Percentiles rank a stretch among this genome's conserved stretches.
These are phyloP conservation scores for Drosophila diplacantha DNA, from an alignment of 2,888 invertebrate species.

Conservation along the genomic window DNA sequence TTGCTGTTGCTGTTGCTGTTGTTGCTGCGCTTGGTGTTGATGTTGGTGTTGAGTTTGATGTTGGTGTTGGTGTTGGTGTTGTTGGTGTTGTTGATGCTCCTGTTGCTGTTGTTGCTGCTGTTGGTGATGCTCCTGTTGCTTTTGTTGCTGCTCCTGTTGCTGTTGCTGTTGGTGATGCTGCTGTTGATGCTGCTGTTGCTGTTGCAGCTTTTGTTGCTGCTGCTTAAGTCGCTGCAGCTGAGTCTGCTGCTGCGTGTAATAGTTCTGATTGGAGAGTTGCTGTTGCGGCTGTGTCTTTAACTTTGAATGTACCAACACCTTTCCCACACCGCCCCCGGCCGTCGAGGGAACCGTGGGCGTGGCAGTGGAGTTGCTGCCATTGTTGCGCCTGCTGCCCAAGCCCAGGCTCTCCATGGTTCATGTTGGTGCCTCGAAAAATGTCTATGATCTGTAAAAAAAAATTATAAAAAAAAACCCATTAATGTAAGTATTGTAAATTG, in stretches of 20 bases:
- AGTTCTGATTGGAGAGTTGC: slow-evolving; percentile 63
- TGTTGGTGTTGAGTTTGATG: slow-evolving; percentile 38
- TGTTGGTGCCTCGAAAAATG: slow-evolving; percentile 57
- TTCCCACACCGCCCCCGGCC: slow-evolving; percentile 30
- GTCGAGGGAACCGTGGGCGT: slow-evolving; percentile 27
- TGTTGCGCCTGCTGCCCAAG: slow-evolving; percentile 75
- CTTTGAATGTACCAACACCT: slow-evolving; percentile 46
- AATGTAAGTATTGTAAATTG: no score
- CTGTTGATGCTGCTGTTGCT: slow-evolving; percentile 44
- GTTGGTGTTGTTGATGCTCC: slow-evolving; percentile 7
- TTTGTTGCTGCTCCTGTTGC: slow-evolving; percentile 59
- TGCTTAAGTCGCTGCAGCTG: slow-evolving; percentile 61
- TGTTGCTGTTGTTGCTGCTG: slow-evolving; percentile 50
- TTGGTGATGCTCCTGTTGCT: slow-evolving; percentile 59
- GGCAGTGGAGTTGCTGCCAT: slow-evolving; percentile 57
- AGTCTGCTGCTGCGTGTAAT: slow-evolving; percentile 62
- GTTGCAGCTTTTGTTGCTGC: slow-evolving; percentile 61
- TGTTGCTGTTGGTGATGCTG: slow-evolving; percentile 58
- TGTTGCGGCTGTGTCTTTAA: slow-evolving; percentile 54
- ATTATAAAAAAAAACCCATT: neutral
- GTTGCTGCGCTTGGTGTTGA: slow-evolving; percentile 52
- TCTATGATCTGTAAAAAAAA: slow-evolving; percentile 37
- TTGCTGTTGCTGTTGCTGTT: slow-evolving; percentile 60
- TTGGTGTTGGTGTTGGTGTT: slow-evolving; percentile 46
- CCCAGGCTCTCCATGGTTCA: slow-evolving; percentile 78